Percentiles rank a stretch among this genome's conserved stretches.
Conservation (phyloP, 2,113 vertebrate species). For the Microcebus murinus region DNA sequence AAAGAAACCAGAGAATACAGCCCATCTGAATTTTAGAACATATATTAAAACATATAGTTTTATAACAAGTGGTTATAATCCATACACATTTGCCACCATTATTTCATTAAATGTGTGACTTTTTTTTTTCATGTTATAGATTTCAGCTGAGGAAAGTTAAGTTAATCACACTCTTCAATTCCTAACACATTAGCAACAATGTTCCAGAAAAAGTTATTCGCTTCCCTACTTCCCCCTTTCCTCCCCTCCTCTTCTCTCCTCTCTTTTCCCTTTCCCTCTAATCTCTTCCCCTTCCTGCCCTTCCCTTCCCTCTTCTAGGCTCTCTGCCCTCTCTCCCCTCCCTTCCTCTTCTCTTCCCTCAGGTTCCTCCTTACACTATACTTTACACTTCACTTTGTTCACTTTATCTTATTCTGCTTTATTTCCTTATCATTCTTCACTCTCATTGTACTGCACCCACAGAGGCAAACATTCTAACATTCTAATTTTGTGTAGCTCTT, state of each 20-base stretch:
- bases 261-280: background rate
- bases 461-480: background rate
- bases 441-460: no score
- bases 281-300: no score
- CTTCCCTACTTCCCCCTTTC: background rate
- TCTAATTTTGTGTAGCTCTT: background rate
- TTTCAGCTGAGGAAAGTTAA: background rate
- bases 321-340: background rate
- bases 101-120: background rate
- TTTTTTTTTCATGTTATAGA: background rate
- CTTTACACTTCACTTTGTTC: background rate
- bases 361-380: background rate
- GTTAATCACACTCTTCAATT: background rate
- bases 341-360: background rate
- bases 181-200: background rate
- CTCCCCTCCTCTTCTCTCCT: rapidly evolving
- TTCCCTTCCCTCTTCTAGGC: no score
- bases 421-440: background rate
- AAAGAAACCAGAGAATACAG: background rate
- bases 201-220: background rate
- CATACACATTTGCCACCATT: background rate
- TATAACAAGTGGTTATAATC: background rate
- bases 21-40: background rate
- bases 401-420: background rate
- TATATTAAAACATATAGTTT: background rate